phyloP scores from a whole-genome alignment of 2,888 invertebrate genomes.

The Euzophera pinguis region DNA sequence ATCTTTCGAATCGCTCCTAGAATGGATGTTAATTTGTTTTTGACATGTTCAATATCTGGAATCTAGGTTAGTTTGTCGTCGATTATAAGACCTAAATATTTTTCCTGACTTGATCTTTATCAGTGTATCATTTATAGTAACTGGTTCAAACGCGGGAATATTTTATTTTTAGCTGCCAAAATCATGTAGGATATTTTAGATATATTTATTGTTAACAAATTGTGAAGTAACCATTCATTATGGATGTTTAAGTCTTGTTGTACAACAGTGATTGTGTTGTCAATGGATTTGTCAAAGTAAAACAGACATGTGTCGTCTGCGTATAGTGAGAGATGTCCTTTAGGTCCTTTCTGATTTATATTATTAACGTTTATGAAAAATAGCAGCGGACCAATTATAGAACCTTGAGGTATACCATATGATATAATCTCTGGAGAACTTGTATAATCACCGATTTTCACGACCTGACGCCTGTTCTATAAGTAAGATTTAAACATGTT shows the following conservation, averaged over 20 bases:
- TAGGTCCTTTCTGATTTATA: no score
- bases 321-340: no score
- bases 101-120: neutral
- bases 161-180: neutral
- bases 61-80: neutral
- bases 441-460: no score
- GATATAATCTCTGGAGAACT: no score
- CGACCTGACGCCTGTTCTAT: no score
- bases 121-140: neutral
- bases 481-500: neutral
- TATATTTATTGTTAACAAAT: neutral
- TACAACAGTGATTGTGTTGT: neutral
- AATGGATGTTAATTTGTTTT: neutral
- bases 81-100: neutral
- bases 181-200: no score
- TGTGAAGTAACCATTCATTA: neutral
- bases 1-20: conserved; percentile 2
- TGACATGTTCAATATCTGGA: neutral
- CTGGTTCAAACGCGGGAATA: neutral
- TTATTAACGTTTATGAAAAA: no score
- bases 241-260: neutral
- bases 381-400: no score
- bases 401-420: no score
- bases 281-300: neutral
- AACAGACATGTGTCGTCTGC: no score